phyloP scores from a whole-genome alignment of 2,797 vertebrate genomes.

The Scarus forsteni region DNA sequence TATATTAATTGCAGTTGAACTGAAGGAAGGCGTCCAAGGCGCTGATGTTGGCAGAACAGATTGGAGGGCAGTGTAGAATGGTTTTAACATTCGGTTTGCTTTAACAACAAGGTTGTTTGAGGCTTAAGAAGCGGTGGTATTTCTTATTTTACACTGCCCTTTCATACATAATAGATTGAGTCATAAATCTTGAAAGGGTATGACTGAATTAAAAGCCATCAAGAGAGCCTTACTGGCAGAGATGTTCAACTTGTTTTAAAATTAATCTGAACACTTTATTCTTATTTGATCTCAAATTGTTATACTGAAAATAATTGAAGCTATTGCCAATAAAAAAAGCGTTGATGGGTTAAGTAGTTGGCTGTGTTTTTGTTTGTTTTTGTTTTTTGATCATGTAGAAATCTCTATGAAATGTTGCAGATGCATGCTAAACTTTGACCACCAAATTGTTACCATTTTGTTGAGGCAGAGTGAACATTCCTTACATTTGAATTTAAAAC shows the following conservation, averaged over 20 bases:
- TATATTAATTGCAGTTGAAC: conserved; percentile 44
- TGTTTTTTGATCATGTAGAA: too few species aligned
- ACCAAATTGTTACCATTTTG: too few species aligned
- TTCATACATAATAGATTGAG: background rate
- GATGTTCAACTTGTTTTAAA: background rate
- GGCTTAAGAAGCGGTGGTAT: conserved; percentile 1
- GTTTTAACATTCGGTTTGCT: conserved; percentile 12
- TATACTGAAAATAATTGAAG: background rate
- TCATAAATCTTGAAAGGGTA: background rate
- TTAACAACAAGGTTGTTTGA: conserved; percentile 3
- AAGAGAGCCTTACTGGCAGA: background rate
- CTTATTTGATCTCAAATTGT: background rate
- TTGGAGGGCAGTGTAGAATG: conserved; percentile 12
- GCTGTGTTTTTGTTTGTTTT: too few species aligned
- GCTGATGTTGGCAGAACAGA: conserved; percentile 38
- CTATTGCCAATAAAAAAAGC: too few species aligned
- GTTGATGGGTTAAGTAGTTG: too few species aligned
- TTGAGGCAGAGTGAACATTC: too few species aligned
- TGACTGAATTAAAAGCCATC: background rate
- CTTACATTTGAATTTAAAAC: background rate
- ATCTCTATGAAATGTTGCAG: too few species aligned
- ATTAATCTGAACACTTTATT: background rate
- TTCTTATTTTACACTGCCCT: background rate
- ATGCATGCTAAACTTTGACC: too few species aligned
- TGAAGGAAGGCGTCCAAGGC: conserved; percentile 31